Percentiles rank a stretch among this genome's conserved stretches.
These are phyloP conservation scores for Phocides pigmalion DNA, from an alignment of 1,140 invertebrate genomes.

Conservation along the genomic window DNA sequence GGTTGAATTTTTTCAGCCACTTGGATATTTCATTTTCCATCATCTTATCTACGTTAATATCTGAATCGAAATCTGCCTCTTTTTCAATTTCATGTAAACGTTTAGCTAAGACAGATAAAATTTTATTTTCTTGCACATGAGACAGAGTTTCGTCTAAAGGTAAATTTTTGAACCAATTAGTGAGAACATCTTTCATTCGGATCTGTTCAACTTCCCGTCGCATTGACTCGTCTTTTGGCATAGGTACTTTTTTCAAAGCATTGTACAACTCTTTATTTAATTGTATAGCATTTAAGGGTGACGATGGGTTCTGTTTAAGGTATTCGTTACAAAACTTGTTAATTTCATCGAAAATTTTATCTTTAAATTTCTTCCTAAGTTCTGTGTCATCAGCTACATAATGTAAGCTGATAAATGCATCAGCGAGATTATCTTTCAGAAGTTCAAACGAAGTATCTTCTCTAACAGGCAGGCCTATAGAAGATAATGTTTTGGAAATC, in stretches of 20 bases:
- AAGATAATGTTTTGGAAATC: slow-evolving; percentile 46
- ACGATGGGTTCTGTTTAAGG: slow-evolving; percentile 40
- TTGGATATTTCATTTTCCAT: slow-evolving; percentile 25
- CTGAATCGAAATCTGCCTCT: slow-evolving; percentile 6
- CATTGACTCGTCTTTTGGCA: slow-evolving; percentile 42
- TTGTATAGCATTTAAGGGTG: slow-evolving; percentile 37
- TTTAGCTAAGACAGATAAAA: slow-evolving; percentile 31
- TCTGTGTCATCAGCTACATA: slow-evolving; percentile 33
- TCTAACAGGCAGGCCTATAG: slow-evolving; percentile 21
- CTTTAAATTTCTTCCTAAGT: slow-evolving; percentile 41
- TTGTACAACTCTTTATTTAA: slow-evolving; percentile 46
- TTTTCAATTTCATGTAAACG: slow-evolving; percentile 33
- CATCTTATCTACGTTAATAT: slow-evolving; percentile 9
- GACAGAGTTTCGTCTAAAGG: slow-evolving; percentile 25
- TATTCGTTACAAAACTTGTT: slow-evolving; percentile 47
- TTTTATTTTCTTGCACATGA: slow-evolving; percentile 19
- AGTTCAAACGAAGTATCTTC: slow-evolving; percentile 46
- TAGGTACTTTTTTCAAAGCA: slow-evolving; percentile 45
- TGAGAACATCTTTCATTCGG: slow-evolving; percentile 42
- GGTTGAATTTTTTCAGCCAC: slow-evolving; percentile 28
- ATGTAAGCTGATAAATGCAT: slow-evolving; percentile 53
- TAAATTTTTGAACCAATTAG: slow-evolving; percentile 41
- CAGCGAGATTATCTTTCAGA: slow-evolving; percentile 50
- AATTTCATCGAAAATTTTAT: slow-evolving; percentile 40
- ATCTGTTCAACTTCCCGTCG: slow-evolving; percentile 41